phyloP scores from a whole-genome alignment of 2,888 invertebrate genomes.

The Taenaris catops region DNA sequence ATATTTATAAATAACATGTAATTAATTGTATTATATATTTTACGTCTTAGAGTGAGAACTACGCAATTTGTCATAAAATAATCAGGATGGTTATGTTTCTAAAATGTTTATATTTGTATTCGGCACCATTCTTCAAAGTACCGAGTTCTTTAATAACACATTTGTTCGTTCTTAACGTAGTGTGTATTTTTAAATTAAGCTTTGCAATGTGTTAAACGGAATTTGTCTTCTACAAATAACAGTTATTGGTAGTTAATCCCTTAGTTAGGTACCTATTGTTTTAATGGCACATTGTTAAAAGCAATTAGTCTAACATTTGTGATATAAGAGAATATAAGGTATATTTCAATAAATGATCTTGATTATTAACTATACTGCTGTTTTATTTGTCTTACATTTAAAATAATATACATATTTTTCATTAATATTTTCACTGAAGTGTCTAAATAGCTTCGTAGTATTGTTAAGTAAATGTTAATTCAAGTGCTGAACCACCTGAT shows the following conservation, averaged over 20 bases:
- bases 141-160: not conserved
- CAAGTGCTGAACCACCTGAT: constrained; percentile 11
- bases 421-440: not conserved
- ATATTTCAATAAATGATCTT: constrained; percentile 42
- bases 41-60: constrained; percentile 6
- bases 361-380: constrained; percentile 28
- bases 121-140: no score
- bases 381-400: constrained; percentile 23
- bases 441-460: constrained; percentile 2
- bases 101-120: no score
- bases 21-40: not conserved
- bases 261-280: not conserved
- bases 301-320: constrained; percentile 31
- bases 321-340: constrained; percentile 43
- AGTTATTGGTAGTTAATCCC: not conserved
- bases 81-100: not conserved
- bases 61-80: constrained; percentile 1
- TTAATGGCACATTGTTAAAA: constrained; percentile 8
- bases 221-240: not conserved
- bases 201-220: constrained; percentile 1
- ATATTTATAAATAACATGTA: constrained; percentile 3
- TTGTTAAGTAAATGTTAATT: constrained; percentile 13
- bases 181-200: constrained; percentile 3
- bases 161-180: not conserved
- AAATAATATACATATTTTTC: no score